Conservation (phyloP, 2,888 invertebrate genomes). For the Drosophila paucipuncta region DNA sequence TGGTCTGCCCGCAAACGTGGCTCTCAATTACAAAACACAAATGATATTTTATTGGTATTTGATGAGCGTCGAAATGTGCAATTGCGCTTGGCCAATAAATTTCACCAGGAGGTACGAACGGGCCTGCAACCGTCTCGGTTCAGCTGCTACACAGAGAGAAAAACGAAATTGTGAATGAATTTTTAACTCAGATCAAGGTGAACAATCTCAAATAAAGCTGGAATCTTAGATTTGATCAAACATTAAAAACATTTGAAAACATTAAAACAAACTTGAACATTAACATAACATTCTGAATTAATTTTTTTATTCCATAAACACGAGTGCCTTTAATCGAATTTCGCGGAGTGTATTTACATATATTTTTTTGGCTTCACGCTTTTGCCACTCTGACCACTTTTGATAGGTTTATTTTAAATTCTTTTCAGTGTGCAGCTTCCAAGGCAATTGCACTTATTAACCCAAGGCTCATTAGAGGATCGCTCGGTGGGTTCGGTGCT, state of each 20-base stretch:
- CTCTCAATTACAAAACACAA: conserved; percentile 73
- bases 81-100: conserved; percentile 73
- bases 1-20: conserved; percentile 43
- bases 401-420: not conserved
- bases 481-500: not conserved
- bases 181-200: not conserved
- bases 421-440: not conserved
- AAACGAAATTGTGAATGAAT: not conserved
- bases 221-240: not conserved
- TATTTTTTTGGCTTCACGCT: not conserved
- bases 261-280: too few species aligned
- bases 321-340: too few species aligned
- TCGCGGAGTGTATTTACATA: not conserved
- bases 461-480: conserved; percentile 61
- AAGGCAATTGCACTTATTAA: conserved; percentile 72
- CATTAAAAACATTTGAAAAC: not conserved
- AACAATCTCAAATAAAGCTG: not conserved
- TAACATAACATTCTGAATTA: too few species aligned
- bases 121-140: not conserved
- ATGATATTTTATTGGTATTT: conserved; percentile 80
- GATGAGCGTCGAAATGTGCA: conserved; percentile 75
- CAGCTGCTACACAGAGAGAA: not conserved
- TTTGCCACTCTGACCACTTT: not conserved
- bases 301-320: too few species aligned
- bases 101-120: conserved; percentile 9